Conservation (phyloP, 2,113 vertebrate genomes). For the Prochilodus magdalenae region DNA sequence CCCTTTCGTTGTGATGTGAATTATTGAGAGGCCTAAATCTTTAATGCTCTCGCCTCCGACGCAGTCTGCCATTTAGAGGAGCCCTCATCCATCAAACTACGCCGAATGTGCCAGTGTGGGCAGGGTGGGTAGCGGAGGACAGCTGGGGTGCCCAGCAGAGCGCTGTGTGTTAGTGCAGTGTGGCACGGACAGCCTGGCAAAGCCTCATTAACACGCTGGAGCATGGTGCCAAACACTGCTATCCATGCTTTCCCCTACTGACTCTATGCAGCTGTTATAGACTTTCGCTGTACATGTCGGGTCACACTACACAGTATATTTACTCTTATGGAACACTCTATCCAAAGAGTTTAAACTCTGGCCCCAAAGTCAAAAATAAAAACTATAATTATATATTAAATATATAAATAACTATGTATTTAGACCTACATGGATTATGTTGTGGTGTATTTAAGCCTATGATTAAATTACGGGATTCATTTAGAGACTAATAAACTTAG, state of each 20-base stretch:
- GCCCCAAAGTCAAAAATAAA: no score
- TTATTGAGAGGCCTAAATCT: slow-evolving; percentile 59
- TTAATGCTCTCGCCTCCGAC: slow-evolving; percentile 51
- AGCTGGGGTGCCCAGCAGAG: slow-evolving; percentile 1
- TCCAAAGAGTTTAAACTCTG: no score
- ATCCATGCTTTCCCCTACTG: neutral
- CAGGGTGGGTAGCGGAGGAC: neutral
- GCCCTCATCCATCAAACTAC: slow-evolving; percentile 38
- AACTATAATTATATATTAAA: no score
- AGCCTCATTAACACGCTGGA: slow-evolving; percentile 38
- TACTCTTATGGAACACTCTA: no score
- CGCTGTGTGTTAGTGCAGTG: neutral
- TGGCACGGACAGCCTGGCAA: neutral
- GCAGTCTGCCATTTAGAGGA: slow-evolving; percentile 49
- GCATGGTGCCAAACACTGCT: neutral
- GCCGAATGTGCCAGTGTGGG: neutral
- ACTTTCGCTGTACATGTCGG: neutral
- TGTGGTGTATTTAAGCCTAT: no score
- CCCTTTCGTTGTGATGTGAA: slow-evolving; percentile 55
- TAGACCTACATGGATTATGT: no score
- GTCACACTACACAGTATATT: neutral
- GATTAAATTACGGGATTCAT: no score
- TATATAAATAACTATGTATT: no score
- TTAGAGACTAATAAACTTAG: no score
- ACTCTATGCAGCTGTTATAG: neutral